Base-by-base conservation (phyloP, 2,113 vertebrate species). In the Anthoscopus minutus region DNA sequence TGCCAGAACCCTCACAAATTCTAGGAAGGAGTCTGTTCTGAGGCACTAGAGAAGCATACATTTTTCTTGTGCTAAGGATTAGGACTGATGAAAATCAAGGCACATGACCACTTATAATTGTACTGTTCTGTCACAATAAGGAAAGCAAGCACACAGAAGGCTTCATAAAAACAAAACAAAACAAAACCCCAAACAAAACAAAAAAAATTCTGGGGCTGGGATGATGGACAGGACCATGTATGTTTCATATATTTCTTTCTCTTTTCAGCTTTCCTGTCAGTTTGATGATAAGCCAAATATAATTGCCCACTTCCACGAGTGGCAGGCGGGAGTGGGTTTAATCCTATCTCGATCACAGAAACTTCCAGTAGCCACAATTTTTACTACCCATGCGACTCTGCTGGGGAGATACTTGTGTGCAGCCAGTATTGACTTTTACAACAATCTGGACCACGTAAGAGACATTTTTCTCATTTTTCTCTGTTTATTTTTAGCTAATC, bases 401-500 rank as follows among this genome's bases (percentile, higher is more conserved):
- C 98, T 99, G 65, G 99, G 99, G 37, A 97, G 99, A 45, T 99
- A 99, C 88, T 97, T 99, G 42, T 99, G 99, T 83, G 99, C 99
- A 21, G 99, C 99, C 56, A 99, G 97, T 42, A 98, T 97, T 6
- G 99, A 99, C 96, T 99, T 99, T 87, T 99, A 99, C 97, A 99
- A 99, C 97, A 99, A 98, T 69, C 98, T 99, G 28, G 98, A 98
- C 62, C 99, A 99, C 97, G 99, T 99, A 93, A 95, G 96, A 83
- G 31, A 33, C 2, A 3, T 51, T 71, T 60, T 82, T 40, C 27
- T 76, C 10, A 24, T 88, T 78, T 25, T 12, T n/a, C 70, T 24
- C 30, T 57, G 10, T 0, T 9, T 50, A 38, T 31, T 20, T n/a
- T 38, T 25, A 69, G 24, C 15, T 44, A 40, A 78, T 54, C 16